Percentiles rank a stretch among this genome's conserved stretches.
These are phyloP conservation scores for Globia sparganii DNA, from an alignment of 2,888 invertebrate species.

Conservation along the genomic window DNA sequence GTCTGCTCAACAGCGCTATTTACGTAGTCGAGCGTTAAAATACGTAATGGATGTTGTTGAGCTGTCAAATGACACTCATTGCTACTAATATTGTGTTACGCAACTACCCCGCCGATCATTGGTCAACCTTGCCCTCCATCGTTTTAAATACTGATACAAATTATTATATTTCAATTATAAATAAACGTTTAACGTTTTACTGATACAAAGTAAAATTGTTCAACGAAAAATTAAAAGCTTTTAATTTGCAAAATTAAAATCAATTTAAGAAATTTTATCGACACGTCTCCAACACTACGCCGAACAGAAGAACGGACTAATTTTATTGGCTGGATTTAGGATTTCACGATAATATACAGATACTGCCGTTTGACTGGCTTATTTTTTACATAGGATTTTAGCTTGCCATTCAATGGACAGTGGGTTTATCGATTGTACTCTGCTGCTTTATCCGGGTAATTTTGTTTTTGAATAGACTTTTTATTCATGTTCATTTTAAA, in stretches of 20 bases:
- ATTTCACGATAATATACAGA: conserved; percentile 82
- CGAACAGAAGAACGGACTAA: conserved; percentile 79
- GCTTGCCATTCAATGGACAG: conserved; percentile 48
- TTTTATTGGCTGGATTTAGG: conserved; percentile 87
- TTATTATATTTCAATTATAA: not conserved
- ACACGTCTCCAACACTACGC: conserved; percentile 70
- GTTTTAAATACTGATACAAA: not conserved
- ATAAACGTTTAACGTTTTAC: not conserved
- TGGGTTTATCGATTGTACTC: conserved; percentile 42
- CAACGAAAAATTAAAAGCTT: not conserved
- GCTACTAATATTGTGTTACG: too few relatives aligned
- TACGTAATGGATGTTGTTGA: too few relatives aligned
- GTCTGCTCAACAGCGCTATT: too few relatives aligned
- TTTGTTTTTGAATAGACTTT: conserved; percentile 9
- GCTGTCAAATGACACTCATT: too few relatives aligned
- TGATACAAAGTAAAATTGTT: not conserved
- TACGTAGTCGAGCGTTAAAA: too few relatives aligned
- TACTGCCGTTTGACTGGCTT: conserved; percentile 74
- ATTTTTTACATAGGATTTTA: conserved; percentile 69
- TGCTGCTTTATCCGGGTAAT: conserved; percentile 12
- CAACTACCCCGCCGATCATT: too few relatives aligned
- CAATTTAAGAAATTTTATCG: conserved; percentile 28
- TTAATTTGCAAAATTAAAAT: not conserved
- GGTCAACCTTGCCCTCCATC: not conserved
- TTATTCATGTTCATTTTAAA: conserved; percentile 6